Evolutionary conservation across 2,113 vertebrate genomes (phyloP).

Genomic region (Gymnarchus niloticus): DNA sequence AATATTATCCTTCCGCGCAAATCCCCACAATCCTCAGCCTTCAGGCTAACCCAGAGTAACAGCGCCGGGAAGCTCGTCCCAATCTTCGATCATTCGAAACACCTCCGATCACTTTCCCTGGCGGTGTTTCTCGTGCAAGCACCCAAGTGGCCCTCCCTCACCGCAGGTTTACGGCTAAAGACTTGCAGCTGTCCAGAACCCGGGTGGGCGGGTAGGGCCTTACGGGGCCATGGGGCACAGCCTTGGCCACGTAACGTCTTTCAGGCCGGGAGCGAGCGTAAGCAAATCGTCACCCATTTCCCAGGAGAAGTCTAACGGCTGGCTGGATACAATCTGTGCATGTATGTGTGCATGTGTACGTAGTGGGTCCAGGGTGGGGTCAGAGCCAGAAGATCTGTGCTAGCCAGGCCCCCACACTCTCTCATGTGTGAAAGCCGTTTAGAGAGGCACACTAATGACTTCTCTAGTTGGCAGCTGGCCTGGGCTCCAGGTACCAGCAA

Average conservation of each 20-base stretch:
- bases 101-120: neutral
- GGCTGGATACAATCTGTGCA: neutral
- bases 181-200: slow-evolving; percentile 37
- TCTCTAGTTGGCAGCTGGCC: slow-evolving; percentile 52
- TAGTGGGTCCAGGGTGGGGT: neutral
- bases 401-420: slow-evolving; percentile 43
- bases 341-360: neutral
- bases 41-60: neutral
- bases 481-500: slow-evolving; percentile 53
- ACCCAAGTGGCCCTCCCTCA: neutral
- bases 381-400: neutral
- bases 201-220: too few species aligned
- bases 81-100: neutral
- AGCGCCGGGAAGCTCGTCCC: neutral
- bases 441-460: slow-evolving; percentile 57
- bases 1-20: neutral
- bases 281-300: neutral
- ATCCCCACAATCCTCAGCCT: neutral
- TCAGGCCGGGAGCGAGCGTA: neutral
- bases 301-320: neutral
- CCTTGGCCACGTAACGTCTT: neutral
- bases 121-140: slow-evolving; percentile 8
- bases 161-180: slow-evolving; percentile 18
- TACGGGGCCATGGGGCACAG: neutral
- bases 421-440: slow-evolving; percentile 59